These are phyloP conservation scores for Baronia brevicornis DNA, from an alignment of 2,888 invertebrate genomes.

Conservation along the genomic window DNA sequence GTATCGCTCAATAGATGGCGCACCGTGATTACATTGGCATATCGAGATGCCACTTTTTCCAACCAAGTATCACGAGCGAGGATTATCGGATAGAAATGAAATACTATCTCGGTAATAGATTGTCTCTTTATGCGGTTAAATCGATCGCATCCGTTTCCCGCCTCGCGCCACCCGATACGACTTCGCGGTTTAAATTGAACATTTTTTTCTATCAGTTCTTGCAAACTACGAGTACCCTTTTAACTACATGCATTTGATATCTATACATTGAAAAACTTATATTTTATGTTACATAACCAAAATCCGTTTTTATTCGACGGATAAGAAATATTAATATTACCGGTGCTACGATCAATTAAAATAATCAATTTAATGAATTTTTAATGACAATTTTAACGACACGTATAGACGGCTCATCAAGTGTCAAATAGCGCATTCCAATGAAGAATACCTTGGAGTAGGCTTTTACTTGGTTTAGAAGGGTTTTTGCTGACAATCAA, in stretches of 20 bases:
- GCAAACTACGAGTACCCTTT: conserved; percentile 3
- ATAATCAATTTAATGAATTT: too few relatives aligned
- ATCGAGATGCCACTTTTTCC: conserved; percentile 43
- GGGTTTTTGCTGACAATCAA: too few relatives aligned
- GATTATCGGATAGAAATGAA: conserved; percentile 25
- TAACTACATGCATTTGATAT: conserved; percentile 16
- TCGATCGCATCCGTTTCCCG: background rate
- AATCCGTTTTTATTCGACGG: too few relatives aligned
- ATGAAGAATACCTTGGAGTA: too few relatives aligned
- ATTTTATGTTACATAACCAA: too few relatives aligned
- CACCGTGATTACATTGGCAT: conserved; percentile 52
- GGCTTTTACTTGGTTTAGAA: too few relatives aligned
- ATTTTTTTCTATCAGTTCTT: background rate
- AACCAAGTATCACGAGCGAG: conserved; percentile 35
- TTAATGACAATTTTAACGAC: too few relatives aligned
- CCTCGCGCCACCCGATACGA: background rate
- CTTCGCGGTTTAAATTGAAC: background rate
- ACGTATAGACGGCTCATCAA: too few relatives aligned
- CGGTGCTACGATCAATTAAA: too few relatives aligned
- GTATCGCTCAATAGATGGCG: conserved; percentile 45
- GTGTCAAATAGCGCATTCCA: too few relatives aligned
- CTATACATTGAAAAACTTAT: too few relatives aligned
- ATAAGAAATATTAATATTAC: too few relatives aligned
- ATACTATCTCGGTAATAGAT: conserved; percentile 17
- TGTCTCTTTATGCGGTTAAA: conserved; percentile 14